Percentiles rank a stretch among this genome's conserved stretches.
Evolutionary conservation across 2,113 vertebrate species (phyloP).

Genomic region (Scomber japonicus): DNA sequence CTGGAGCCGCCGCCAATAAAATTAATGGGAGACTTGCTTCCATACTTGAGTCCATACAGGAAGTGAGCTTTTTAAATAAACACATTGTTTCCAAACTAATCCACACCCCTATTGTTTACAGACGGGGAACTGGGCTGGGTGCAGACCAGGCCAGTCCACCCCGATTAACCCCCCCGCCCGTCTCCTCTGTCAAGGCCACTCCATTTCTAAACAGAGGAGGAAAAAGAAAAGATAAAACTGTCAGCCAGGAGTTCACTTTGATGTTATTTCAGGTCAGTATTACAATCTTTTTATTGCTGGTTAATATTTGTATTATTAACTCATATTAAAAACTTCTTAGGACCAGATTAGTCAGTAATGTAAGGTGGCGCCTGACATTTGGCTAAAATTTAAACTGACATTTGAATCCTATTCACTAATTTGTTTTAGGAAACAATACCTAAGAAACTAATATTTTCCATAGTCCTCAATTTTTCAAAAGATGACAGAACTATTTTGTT

Average conservation of each 20-base stretch:
- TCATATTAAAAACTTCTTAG: too few species aligned
- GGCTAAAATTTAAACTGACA: too few species aligned
- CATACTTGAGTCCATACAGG: constrained; percentile 85
- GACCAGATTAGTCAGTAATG: background rate
- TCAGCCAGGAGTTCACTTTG: constrained; percentile 52
- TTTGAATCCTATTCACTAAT: too few species aligned
- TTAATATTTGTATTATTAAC: background rate
- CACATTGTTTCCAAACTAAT: constrained; percentile 90
- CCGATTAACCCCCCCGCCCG: constrained; percentile 57
- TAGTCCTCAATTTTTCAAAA: too few species aligned
- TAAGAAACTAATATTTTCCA: too few species aligned
- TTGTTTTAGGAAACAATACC: too few species aligned
- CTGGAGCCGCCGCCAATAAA: constrained; percentile 81
- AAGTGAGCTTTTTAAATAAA: constrained; percentile 88
- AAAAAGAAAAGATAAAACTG: constrained; percentile 64
- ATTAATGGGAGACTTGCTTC: constrained; percentile 86
- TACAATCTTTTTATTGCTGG: background rate
- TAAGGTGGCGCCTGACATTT: too few species aligned
- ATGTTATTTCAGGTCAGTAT: constrained; percentile 54
- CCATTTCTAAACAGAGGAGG: constrained; percentile 62
- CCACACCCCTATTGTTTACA: constrained; percentile 89
- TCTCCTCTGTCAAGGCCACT: constrained; percentile 72
- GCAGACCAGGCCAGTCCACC: constrained; percentile 68
- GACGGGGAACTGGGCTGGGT: constrained; percentile 80
- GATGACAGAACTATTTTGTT: too few species aligned